phyloP scores from a whole-genome alignment of 2,888 invertebrate genomes.

The Hyles lineata region DNA sequence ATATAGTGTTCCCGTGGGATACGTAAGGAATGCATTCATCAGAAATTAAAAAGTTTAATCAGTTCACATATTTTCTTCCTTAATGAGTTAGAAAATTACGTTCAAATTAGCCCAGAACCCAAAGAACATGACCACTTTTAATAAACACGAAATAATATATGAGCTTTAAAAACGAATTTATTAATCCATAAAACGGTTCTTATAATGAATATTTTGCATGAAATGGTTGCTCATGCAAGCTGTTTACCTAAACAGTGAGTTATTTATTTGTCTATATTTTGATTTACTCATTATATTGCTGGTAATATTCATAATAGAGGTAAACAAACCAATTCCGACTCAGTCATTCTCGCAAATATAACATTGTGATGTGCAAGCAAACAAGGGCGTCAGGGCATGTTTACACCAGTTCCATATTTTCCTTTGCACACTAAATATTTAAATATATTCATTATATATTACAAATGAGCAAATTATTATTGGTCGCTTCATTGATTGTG shows the following conservation, averaged over 20 bases:
- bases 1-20: too few relatives aligned
- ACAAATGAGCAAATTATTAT: neutral
- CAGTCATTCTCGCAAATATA: constrained; percentile 52
- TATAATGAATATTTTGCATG: neutral
- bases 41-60: too few relatives aligned
- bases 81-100: neutral
- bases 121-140: neutral
- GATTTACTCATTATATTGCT: neutral
- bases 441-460: neutral
- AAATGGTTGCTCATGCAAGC: neutral
- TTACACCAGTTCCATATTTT: constrained; percentile 39
- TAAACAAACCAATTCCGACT: constrained; percentile 23
- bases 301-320: constrained; percentile 26
- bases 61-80: neutral
- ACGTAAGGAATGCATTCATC: too few relatives aligned
- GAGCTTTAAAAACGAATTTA: neutral
- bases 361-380: constrained; percentile 75
- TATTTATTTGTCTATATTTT: neutral
- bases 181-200: neutral
- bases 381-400: constrained; percentile 60
- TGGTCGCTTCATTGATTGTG: too few relatives aligned
- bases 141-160: neutral
- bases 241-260: neutral
- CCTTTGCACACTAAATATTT: neutral
- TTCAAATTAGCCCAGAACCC: neutral